These are phyloP conservation scores for Dipodomys merriami DNA, from an alignment of 2,113 vertebrate genomes.

Conservation along the genomic window DNA sequence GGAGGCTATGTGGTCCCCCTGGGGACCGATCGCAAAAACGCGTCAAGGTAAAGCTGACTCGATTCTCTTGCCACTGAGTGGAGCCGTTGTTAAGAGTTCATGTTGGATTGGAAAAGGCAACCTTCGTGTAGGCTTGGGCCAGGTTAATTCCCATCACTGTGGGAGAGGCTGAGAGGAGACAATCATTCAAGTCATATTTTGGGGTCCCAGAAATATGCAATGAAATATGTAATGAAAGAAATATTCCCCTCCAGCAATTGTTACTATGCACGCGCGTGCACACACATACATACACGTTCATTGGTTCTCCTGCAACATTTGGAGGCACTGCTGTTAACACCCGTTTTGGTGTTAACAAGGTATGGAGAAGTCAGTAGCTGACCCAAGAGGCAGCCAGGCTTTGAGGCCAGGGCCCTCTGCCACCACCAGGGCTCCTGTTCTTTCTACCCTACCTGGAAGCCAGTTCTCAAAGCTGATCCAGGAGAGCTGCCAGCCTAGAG, in stretches of 20 bases:
- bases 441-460: neutral
- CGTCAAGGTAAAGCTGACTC: conserved; percentile 88
- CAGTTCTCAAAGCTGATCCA: neutral
- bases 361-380: neutral
- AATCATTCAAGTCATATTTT: neutral
- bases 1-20: conserved; percentile 93
- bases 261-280: too few species aligned
- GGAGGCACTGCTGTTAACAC: neutral
- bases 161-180: too few species aligned
- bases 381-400: neutral
- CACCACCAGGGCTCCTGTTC: neutral
- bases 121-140: neutral
- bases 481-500: neutral
- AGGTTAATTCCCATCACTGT: neutral
- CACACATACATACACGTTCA: neutral
- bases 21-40: conserved; percentile 87
- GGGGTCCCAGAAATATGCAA: neutral
- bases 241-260: neutral
- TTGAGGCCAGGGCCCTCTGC: neutral
- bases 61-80: neutral
- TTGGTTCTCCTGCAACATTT: neutral
- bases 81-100: neutral
- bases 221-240: neutral
- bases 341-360: neutral
- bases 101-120: accelerated